A percentile compares a stretch with the other conserved stretches of the same genome.
These are phyloP conservation scores for Epizoanthus fatuus DNA, from an alignment of 92 coral and sea anemone species.

Conservation along the genomic window DNA sequence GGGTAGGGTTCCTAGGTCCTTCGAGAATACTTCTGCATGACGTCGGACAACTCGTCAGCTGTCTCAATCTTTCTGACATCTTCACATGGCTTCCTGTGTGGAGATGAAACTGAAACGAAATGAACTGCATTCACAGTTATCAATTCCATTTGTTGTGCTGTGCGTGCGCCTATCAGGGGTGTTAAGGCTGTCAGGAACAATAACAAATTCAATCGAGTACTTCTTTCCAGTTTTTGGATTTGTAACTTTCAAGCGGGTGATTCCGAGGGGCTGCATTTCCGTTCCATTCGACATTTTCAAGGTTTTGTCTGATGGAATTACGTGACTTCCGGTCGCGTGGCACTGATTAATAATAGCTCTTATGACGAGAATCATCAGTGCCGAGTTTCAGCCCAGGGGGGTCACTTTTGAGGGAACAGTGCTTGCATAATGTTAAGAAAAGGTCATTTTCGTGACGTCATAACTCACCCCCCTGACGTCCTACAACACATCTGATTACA, in stretches of 20 bases:
- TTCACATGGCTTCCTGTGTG: not conserved
- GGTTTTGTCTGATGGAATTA: conserved; percentile 26
- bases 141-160: conserved; percentile 72
- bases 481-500: too few relatives aligned
- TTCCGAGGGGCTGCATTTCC: conserved; percentile 49
- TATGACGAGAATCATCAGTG: too few relatives aligned
- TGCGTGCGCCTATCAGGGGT: conserved; percentile 68
- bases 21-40: conserved; percentile 44
- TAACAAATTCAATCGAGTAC: conserved; percentile 67
- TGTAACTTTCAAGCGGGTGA: conserved; percentile 26
- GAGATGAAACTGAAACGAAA: not conserved
- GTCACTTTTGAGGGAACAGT: too few relatives aligned
- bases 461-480: too few relatives aligned
- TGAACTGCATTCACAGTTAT: conserved; percentile 48
- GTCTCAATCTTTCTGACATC: conserved; percentile 27
- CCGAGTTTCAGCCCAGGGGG: too few relatives aligned
- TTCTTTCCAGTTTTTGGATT: conserved; percentile 61
- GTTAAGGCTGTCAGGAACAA: conserved; percentile 49
- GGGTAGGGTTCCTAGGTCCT: conserved; percentile 64
- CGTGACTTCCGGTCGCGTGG: conserved; percentile 26
- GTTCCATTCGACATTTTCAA: conserved; percentile 53
- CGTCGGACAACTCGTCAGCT: conserved; percentile 33
- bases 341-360: conserved; percentile 28
- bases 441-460: too few relatives aligned
- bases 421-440: too few relatives aligned